Percentiles rank a stretch among this genome's conserved stretches.
phyloP scores from a whole-genome alignment of 2,113 vertebrate species.

The Pachycephala philippinensis region DNA sequence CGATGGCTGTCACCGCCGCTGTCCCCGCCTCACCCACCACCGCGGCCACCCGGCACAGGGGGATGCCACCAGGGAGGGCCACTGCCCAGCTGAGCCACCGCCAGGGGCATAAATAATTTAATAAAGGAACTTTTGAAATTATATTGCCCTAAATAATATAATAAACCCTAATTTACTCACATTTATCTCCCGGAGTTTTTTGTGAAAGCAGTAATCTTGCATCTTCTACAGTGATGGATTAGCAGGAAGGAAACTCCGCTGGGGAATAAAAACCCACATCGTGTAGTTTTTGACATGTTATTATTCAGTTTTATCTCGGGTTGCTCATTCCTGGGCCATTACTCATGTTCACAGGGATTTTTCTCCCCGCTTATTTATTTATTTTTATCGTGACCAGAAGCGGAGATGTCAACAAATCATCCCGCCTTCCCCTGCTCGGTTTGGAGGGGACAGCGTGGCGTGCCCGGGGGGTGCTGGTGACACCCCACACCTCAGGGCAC shows the following conservation, averaged over 20 bases:
- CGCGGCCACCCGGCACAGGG: neutral
- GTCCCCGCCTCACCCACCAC: neutral
- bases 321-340: conserved; percentile 75
- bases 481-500: rapidly evolving
- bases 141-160: conserved; percentile 76
- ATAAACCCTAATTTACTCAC: conserved; percentile 80
- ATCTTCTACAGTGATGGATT: conserved; percentile 81
- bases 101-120: conserved; percentile 64
- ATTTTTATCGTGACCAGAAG: neutral
- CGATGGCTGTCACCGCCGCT: neutral
- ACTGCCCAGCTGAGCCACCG: neutral
- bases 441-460: rapidly evolving
- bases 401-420: neutral
- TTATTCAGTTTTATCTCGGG: conserved; percentile 81
- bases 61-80: neutral
- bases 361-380: conserved; percentile 35
- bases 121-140: conserved; percentile 69
- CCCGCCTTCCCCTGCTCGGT: rapidly evolving
- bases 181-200: conserved; percentile 78
- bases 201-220: conserved; percentile 73
- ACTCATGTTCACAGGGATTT: conserved; percentile 72
- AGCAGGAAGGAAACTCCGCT: conserved; percentile 74
- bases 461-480: neutral
- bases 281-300: conserved; percentile 79
- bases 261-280: conserved; percentile 82